Evolutionary conservation across 2,888 invertebrate genomes (phyloP), one percentile per base, ranked within the genome.

Genomic region (Heteropelma amictum): DNA sequence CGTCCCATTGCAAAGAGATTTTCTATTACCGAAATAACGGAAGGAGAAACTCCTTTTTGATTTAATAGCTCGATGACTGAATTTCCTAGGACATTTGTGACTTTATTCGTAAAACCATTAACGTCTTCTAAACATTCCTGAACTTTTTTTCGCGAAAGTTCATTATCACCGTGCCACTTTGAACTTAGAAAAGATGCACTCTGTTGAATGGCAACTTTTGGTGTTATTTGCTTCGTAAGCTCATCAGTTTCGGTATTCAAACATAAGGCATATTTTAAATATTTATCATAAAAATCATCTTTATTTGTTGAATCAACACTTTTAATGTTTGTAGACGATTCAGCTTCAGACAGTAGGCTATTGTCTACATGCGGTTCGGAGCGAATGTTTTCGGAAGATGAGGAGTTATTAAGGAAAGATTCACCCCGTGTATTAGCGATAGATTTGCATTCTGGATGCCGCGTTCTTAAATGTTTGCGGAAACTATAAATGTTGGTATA

Each of bases 91-190:
- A 21, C n/a, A 10, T 47, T n/a, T 8, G 23, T 21, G 21, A 47
- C 21, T 47, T 21, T 10, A 47, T 21, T 47, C 3, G 10, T 23
- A 21, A 47, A 47, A 47, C 8, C n/a, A 60, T 14, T 33, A 7
- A 63, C 26, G 19, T 70, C 70, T 21, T 17, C 26, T 6, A 61
- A 40, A 63, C 12, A 19, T 1, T 28, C 4, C 53, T 70, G 70
- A 14, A 70, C 38, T 23, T 10, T 47, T 28, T 70, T 61, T 6
- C 70, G 49, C n/a, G 61, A 63, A 12, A 63, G n/a, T 12, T 70
- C 63, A 49, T 35, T 63, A 7, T 35, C 40, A 28, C 38, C 51
- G n/a, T 70, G 38, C 61, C 61, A 70, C 23, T 70, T 70, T 6
- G 53, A 70, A 63, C 14, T 51, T 47, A 70, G 63, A 21, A 21